Evolutionary conservation across 2,113 vertebrate species (phyloP).

Genomic region (Mesembrinibis cayennensis): DNA sequence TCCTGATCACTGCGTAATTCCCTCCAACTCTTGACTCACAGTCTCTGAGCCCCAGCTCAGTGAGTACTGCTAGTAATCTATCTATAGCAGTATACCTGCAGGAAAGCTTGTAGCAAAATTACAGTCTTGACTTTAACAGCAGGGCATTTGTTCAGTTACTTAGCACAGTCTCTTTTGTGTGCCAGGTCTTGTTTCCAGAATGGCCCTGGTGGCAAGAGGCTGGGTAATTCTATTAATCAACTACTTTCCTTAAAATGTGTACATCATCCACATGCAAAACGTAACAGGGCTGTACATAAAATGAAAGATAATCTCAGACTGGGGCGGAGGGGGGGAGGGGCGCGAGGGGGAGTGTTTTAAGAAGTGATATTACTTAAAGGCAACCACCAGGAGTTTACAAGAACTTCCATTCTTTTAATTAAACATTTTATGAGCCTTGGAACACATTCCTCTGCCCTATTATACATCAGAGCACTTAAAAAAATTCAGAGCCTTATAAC

Average conservation of each 20-base stretch:
- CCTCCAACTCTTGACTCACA: background rate
- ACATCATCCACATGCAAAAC: background rate
- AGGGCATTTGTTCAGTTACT: background rate
- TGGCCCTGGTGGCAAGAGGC: background rate
- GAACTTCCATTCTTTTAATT: slow-evolving; percentile 65
- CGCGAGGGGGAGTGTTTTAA: background rate
- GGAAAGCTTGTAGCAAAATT: background rate
- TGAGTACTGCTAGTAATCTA: background rate
- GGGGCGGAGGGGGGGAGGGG: too few relatives aligned
- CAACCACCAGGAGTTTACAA: slow-evolving; percentile 61
- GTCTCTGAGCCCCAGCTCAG: background rate
- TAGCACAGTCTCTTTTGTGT: background rate
- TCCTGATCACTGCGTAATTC: background rate
- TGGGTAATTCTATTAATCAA: background rate
- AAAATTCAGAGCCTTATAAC: background rate
- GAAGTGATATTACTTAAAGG: slow-evolving; percentile 40
- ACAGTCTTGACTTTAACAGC: background rate
- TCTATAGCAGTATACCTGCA: background rate
- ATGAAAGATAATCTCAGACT: background rate
- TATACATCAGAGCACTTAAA: slow-evolving; percentile 20
- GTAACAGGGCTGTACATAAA: background rate
- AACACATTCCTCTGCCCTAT: slow-evolving; percentile 44
- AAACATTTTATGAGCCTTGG: slow-evolving; percentile 60
- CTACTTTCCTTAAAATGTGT: background rate
- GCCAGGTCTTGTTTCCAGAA: background rate